Conservation (phyloP, 2,797 vertebrate species). For the Nannoperca obscura region DNA sequence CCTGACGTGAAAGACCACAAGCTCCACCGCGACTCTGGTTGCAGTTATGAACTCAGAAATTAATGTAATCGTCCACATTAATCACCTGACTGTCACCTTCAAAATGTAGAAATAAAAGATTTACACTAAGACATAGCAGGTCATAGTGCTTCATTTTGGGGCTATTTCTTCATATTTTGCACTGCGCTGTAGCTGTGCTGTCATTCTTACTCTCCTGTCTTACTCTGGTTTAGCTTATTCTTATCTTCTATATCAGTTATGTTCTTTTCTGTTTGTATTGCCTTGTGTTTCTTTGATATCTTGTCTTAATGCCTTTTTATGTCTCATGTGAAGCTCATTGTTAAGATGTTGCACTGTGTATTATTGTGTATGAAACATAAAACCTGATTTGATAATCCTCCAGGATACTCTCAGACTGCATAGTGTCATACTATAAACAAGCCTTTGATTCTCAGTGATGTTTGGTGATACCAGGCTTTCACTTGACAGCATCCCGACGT, state of each 20-base stretch:
- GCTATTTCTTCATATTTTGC: background rate
- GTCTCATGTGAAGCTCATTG: background rate
- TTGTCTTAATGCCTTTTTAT: background rate
- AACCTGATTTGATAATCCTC: background rate
- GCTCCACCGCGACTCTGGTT: background rate
- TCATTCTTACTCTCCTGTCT: background rate
- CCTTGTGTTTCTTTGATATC: background rate
- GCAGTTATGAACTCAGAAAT: background rate
- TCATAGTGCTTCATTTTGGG: background rate
- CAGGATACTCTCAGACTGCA: background rate
- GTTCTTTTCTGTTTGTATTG: background rate
- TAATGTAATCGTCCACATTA: background rate
- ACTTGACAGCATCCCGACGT: background rate
- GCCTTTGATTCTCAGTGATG: background rate
- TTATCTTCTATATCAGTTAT: background rate
- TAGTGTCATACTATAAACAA: background rate
- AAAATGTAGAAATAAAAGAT: background rate
- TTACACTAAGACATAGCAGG: background rate
- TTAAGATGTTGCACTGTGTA: too few relatives aligned
- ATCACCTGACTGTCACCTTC: background rate
- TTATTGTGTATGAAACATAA: too few relatives aligned
- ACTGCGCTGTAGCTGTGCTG: background rate
- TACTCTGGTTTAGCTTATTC: background rate
- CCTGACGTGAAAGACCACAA: background rate
- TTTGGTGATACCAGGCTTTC: constrained; percentile 11